Evolutionary conservation across 2,888 invertebrate genomes (phyloP), one percentile per base, ranked within the genome.

Genomic region (Acleris laterana): DNA sequence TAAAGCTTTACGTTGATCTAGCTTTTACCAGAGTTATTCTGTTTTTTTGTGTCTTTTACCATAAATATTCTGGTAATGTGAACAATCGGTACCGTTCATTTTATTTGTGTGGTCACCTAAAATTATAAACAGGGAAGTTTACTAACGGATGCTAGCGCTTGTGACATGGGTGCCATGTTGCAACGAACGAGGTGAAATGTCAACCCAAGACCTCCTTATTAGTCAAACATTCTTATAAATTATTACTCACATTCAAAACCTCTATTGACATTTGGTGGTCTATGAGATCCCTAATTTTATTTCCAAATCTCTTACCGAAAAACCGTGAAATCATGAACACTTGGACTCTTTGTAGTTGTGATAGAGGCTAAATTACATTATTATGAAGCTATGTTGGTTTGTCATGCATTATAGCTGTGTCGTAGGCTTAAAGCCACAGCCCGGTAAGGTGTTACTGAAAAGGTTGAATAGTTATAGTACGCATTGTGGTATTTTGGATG

Each of bases 401-500:
- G 46, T 16, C 38, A 38, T 32, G 17, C 6, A 7, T 32, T 22
- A 46, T 56, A 57, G 57, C 44, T 25, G 19, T 55, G 25, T 72
- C 69, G 71, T 68, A 72, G 72, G 74, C 77, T 74, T 52, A 68
- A 46, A 42, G 72, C 71, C 73, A 71, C 71, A 72, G 68, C 73
- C 67, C 73, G 74, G 68, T 64, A 74, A 75, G 73, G 74, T 74
- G 73, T 82, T 81, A 87, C 82, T 77, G 82, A 80, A 83, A 82
- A 82, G 83, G 78, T 78, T 83, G 79, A 83, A 83, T 81, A 77
- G 78, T 78, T 79, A 83, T 82, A 79, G 79, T 77, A 71, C 51
- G 77, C 80, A 85, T 88, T 89, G 88, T 90, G 75, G 77, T 77
- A 77, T 76, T 80, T 81, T 80, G 82, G 84, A 83, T 80, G 82